Conservation (phyloP, 2,113 vertebrate species). For the Tapirus terrestris region DNA sequence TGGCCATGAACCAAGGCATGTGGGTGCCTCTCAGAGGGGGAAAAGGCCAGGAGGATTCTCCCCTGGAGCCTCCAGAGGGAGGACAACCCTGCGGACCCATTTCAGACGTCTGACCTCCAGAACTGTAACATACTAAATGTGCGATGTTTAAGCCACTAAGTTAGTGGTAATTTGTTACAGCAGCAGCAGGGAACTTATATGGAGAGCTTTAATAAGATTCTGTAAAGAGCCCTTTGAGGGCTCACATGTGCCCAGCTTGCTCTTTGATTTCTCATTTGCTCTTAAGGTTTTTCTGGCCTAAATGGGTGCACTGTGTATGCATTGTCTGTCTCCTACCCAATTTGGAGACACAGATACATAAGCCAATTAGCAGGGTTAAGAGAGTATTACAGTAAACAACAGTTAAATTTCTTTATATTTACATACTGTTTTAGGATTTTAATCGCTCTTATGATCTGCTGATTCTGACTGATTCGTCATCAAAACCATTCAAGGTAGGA, state of each 20-base stretch:
- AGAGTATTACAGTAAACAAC: not conserved
- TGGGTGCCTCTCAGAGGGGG: too few species aligned
- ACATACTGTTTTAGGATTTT: not conserved
- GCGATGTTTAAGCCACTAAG: accelerated
- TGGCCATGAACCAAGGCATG: accelerated
- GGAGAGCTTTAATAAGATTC: not conserved
- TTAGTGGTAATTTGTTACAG: not conserved
- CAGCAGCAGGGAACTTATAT: accelerated
- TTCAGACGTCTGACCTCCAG: not conserved
- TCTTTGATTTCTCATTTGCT: not conserved
- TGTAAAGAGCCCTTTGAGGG: too few species aligned
- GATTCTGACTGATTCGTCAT: not conserved
- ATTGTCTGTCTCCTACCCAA: not conserved
- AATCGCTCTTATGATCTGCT: not conserved
- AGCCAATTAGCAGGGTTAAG: not conserved
- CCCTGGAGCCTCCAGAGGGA: not conserved
- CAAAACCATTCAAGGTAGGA: not conserved
- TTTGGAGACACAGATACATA: not conserved
- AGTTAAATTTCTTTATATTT: not conserved
- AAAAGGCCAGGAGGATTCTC: too few species aligned
- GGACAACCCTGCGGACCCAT: accelerated
- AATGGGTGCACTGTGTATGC: not conserved
- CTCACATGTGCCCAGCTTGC: accelerated
- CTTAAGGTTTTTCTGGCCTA: too few species aligned
- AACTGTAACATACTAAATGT: not conserved